Conservation (phyloP, 1,140 invertebrate species). For the Pteromalus puparum region DNA sequence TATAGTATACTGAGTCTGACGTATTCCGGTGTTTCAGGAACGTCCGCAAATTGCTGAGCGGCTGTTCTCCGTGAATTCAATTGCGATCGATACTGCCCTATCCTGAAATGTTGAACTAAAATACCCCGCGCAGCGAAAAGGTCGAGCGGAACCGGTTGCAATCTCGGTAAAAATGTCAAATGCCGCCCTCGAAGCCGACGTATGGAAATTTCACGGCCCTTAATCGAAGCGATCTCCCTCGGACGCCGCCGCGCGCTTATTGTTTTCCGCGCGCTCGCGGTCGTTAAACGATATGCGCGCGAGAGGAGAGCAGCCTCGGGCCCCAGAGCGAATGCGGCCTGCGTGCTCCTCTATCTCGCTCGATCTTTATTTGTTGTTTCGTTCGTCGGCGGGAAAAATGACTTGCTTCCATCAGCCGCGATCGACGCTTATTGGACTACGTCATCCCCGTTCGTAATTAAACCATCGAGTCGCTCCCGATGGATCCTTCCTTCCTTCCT, state of each 20-base stretch:
- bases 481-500: no score
- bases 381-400: not conserved
- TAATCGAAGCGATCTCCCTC: conserved; percentile 50
- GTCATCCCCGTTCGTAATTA: conserved; percentile 41
- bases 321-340: conserved; percentile 33
- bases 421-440: not conserved
- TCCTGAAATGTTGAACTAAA: not conserved
- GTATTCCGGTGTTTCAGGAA: conserved; percentile 26
- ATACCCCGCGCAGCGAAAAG: not conserved
- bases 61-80: not conserved
- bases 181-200: conserved; percentile 2
- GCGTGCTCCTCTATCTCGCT: conserved; percentile 23
- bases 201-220: conserved; percentile 53
- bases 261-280: conserved; percentile 44
- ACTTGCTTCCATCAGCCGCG: not conserved
- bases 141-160: conserved; percentile 42
- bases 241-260: conserved; percentile 31
- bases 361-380: conserved; percentile 46
- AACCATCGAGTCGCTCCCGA: conserved; percentile 32
- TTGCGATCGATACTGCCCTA: not conserved
- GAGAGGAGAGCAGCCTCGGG: no score
- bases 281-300: conserved; percentile 48
- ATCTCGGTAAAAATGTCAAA: conserved; percentile 50
- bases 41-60: not conserved
- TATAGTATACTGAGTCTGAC: conserved; percentile 39